Evolutionary conservation across 2,113 vertebrate genomes (phyloP).

Genomic region (Strigops habroptila): DNA sequence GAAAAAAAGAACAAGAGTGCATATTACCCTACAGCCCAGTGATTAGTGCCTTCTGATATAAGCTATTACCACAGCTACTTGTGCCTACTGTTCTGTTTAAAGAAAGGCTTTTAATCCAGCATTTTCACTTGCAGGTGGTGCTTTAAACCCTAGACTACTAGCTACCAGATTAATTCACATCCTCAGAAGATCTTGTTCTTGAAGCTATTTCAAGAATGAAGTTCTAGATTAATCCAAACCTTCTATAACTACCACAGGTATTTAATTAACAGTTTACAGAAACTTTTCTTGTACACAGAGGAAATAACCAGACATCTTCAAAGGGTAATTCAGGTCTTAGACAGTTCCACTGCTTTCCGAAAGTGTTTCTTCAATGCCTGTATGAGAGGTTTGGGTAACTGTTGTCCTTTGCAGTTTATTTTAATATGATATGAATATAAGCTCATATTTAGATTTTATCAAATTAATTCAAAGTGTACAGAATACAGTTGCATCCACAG

Average conservation of each 20-base stretch:
- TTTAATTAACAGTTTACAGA: not conserved
- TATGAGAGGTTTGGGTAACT: not conserved
- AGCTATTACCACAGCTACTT: not conserved
- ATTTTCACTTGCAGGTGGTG: not conserved
- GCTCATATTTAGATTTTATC: not conserved
- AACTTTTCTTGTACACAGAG: not conserved
- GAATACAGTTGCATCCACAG: not conserved
- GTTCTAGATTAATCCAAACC: not conserved
- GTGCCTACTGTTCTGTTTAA: not conserved
- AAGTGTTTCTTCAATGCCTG: not conserved
- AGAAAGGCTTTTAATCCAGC: not conserved
- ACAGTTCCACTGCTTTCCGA: not conserved
- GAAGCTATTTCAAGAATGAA: not conserved
- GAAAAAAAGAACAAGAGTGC: constrained; percentile 11
- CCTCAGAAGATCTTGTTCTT: not conserved
- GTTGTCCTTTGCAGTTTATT: not conserved
- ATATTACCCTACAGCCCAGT: not conserved
- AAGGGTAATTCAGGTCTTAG: not conserved
- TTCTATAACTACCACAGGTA: not conserved
- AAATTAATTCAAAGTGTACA: not conserved
- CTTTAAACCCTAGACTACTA: not conserved
- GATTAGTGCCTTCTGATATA: not conserved
- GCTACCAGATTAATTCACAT: not conserved
- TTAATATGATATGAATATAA: not conserved
- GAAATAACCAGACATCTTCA: not conserved